Percentiles rank a stretch among this genome's conserved stretches.
Conservation (phyloP, 2,113 vertebrate genomes). For the Pluvialis apricaria region DNA sequence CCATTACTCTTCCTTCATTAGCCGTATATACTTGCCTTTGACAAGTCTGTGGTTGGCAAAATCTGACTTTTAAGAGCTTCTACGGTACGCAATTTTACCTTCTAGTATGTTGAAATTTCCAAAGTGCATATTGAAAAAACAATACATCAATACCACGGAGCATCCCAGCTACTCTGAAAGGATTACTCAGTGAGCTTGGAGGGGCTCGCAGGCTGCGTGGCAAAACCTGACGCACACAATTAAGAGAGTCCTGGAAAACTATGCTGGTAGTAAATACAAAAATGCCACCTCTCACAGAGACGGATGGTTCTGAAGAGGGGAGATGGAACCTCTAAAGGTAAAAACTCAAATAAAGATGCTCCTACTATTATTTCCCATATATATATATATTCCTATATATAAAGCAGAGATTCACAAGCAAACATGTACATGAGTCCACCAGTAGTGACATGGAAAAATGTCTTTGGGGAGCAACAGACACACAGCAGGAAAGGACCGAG, state of each 20-base stretch:
- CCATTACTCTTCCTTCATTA: constrained; percentile 48
- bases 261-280: background rate
- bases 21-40: constrained; percentile 12
- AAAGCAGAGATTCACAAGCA: background rate
- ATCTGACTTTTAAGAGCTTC: constrained; percentile 53
- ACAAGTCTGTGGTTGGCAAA: constrained; percentile 36
- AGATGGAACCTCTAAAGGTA: background rate
- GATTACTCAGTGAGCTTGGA: background rate
- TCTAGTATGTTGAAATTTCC: background rate
- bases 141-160: background rate
- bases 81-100: background rate
- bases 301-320: background rate
- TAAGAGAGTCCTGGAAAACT: background rate
- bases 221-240: background rate
- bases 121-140: background rate
- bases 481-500: background rate
- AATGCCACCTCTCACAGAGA: background rate
- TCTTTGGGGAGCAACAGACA: background rate
- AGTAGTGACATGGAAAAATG: background rate
- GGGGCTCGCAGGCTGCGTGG: background rate
- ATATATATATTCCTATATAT: too few species aligned
- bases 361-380: background rate
- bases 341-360: background rate
- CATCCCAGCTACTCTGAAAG: background rate
- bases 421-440: rapidly evolving